These are phyloP conservation scores for Heliconius hermathena DNA, from an alignment of 1,140 invertebrate genomes.

Conservation along the genomic window DNA sequence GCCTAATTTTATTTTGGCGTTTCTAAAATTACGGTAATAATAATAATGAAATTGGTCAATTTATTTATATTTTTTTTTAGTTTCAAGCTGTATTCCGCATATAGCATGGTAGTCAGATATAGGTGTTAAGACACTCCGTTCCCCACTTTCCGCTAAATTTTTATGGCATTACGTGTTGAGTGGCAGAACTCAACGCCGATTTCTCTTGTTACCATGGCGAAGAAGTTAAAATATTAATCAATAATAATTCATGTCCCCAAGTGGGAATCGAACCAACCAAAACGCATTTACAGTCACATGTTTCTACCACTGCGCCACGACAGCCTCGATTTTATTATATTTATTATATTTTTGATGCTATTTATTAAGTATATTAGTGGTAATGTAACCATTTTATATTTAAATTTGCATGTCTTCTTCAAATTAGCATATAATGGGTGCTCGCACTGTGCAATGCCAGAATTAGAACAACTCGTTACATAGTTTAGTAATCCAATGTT, in stretches of 20 bases:
- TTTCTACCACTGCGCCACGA: too few species aligned
- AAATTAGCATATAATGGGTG: constrained; percentile 75
- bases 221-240: too few species aligned
- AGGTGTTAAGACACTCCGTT: too few species aligned
- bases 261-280: too few species aligned
- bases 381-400: constrained; percentile 39
- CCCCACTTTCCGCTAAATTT: too few species aligned
- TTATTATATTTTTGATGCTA: constrained; percentile 16
- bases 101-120: too few species aligned
- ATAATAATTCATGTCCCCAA: too few species aligned
- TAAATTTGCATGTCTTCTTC: constrained; percentile 67
- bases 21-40: not conserved
- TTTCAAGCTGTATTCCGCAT: too few species aligned
- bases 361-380: constrained; percentile 24
- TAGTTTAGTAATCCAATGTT: constrained; percentile 61
- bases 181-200: too few species aligned
- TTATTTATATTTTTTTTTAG: not conserved
- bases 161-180: too few species aligned
- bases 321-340: not conserved
- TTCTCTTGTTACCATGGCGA: too few species aligned
- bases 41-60: constrained; percentile 1
- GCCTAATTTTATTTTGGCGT: constrained; percentile 6
- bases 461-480: constrained; percentile 69
- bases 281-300: too few species aligned
- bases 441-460: constrained; percentile 54